Conservation (phyloP, 2,113 vertebrate genomes). For the Tupaia tana region DNA sequence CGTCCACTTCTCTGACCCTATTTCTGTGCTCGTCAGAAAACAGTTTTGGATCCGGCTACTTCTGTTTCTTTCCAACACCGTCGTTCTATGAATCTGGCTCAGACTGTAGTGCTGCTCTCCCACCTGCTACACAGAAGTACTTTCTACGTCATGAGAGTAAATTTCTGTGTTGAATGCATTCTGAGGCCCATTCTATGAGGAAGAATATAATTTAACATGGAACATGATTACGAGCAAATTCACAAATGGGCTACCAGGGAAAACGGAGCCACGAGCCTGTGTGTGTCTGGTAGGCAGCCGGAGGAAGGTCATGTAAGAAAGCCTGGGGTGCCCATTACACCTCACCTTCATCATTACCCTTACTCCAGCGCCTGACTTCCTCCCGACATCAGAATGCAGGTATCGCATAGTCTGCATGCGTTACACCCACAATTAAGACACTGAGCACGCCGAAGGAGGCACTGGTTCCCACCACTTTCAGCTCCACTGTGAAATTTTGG, state of each 20-base stretch:
- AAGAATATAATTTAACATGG: accelerated
- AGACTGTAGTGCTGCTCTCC: neutral
- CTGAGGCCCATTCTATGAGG: accelerated
- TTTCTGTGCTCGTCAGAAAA: neutral
- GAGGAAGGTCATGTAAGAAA: accelerated
- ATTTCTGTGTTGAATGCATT: neutral
- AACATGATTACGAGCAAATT: accelerated
- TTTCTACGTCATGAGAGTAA: neutral
- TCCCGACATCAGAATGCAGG: no score
- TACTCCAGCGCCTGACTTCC: neutral
- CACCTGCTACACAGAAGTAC: neutral
- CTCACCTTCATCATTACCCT: accelerated
- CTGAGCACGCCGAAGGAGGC: neutral
- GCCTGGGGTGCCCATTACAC: accelerated
- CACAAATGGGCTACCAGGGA: accelerated
- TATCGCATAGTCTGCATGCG: accelerated
- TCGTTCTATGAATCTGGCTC: accelerated
- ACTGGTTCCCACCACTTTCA: neutral
- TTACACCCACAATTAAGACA: accelerated
- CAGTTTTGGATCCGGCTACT: accelerated
- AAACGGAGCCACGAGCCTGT: accelerated
- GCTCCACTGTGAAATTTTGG: accelerated
- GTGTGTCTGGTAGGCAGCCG: accelerated
- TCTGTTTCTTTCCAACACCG: neutral
- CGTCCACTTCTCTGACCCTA: accelerated